phyloP scores from a whole-genome alignment of 2,888 invertebrate genomes.

The Clunio marinus region DNA sequence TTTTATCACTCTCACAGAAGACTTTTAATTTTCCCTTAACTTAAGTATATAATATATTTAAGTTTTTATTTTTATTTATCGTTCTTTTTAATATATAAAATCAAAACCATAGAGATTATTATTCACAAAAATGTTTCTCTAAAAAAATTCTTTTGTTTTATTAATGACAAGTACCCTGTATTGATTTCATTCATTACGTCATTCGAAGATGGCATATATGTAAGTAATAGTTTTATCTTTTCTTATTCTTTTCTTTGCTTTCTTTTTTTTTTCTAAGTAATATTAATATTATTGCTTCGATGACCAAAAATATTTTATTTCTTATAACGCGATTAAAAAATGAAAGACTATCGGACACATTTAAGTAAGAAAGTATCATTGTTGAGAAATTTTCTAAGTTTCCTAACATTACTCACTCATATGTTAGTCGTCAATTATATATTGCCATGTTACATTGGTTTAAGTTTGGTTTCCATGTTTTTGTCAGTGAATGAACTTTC shows the following conservation, averaged over 20 bases:
- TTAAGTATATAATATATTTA: no score
- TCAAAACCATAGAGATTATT: constrained; percentile 2
- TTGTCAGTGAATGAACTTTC: no score
- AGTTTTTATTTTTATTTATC: no score
- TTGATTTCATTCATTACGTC: constrained; percentile 39
- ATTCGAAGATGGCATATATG: constrained; percentile 38
- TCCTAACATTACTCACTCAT: constrained; percentile 32
- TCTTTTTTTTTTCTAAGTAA: no score
- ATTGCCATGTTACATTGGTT: constrained; percentile 18
- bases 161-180: constrained; percentile 37
- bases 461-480: background rate
- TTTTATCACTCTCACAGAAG: constrained; percentile 39
- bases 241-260: constrained; percentile 6
- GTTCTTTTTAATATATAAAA: background rate
- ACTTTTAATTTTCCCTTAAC: constrained; percentile 24
- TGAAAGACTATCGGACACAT: constrained; percentile 10
- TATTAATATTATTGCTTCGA: constrained; percentile 35
- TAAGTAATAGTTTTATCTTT: constrained; percentile 17
- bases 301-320: constrained; percentile 26
- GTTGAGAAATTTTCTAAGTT: constrained; percentile 9
- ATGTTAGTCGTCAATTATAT: constrained; percentile 6
- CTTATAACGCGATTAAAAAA: constrained; percentile 9
- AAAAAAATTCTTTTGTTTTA: constrained; percentile 28
- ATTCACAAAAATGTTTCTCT: constrained; percentile 37
- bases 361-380: constrained; percentile 15